Conservation (phyloP, 1,140 invertebrate genomes). For the silkworm (Bombyx mori) region DNA sequence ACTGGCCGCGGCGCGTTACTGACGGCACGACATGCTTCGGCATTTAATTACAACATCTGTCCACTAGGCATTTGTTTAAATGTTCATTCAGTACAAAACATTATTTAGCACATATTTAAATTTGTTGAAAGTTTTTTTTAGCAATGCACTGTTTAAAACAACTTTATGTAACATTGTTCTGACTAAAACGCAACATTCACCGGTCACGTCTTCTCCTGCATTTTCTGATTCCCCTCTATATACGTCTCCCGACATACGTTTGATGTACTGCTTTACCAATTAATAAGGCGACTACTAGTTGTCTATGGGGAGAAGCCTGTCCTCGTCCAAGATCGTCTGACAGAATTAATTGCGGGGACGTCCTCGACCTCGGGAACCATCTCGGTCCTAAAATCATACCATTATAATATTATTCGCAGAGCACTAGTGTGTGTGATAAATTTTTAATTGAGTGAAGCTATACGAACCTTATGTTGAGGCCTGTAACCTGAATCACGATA, state of each 20-base stretch:
- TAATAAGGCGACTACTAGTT: constrained; percentile 54
- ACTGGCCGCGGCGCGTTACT: constrained; percentile 33
- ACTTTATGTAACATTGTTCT: constrained; percentile 57
- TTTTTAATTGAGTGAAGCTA: not conserved
- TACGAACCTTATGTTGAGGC: constrained; percentile 9
- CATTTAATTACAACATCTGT: constrained; percentile 50
- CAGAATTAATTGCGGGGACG: constrained; percentile 53
- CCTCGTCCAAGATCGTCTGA: constrained; percentile 40
- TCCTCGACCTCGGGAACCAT: constrained; percentile 61
- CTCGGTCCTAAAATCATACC: constrained; percentile 57
- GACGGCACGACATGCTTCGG: constrained; percentile 32
- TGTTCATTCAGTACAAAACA: constrained; percentile 66
- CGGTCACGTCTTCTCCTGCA: constrained; percentile 25
- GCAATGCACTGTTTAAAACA: constrained; percentile 67
- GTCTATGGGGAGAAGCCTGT: constrained; percentile 69
- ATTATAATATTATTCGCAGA: not conserved
- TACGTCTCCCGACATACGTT: constrained; percentile 41
- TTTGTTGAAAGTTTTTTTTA: constrained; percentile 68
- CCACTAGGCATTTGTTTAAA: constrained; percentile 64
- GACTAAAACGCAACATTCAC: constrained; percentile 39
- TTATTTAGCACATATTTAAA: constrained; percentile 65
- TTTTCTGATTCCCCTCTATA: constrained; percentile 39
- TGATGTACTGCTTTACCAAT: constrained; percentile 56
- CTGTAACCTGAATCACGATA: constrained; percentile 56
- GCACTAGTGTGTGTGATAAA: not conserved